These are phyloP conservation scores for Podilymbus podiceps DNA, from an alignment of 2,113 vertebrate genomes.

Conservation along the genomic window DNA sequence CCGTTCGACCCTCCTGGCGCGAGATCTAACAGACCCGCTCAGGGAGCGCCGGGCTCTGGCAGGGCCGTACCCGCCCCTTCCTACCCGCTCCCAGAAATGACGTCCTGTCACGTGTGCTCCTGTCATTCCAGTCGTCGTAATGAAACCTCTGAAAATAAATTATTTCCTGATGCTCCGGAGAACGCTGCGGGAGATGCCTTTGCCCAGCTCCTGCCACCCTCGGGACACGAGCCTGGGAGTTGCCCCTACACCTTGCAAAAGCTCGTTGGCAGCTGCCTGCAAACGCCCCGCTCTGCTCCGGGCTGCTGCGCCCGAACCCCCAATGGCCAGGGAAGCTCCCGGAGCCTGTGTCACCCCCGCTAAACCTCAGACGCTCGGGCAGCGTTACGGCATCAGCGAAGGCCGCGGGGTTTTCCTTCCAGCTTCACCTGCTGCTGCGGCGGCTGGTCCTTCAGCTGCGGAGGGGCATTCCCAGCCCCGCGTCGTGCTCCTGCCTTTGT, in stretches of 20 bases:
- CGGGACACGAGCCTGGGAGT: fast-evolving
- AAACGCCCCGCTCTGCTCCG: fast-evolving
- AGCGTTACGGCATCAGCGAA: fast-evolving
- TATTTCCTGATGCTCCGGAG: background rate
- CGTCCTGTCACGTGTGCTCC: fast-evolving
- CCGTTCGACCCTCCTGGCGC: background rate
- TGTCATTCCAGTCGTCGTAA: fast-evolving
- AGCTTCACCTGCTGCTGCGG: background rate
- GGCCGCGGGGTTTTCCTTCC: background rate
- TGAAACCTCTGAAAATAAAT: background rate
- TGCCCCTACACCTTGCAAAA: background rate
- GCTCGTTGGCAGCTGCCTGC: background rate
- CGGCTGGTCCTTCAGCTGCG: background rate
- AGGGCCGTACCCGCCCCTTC: fast-evolving
- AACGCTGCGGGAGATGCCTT: fast-evolving
- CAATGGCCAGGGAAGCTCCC: background rate
- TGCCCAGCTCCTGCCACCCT: background rate
- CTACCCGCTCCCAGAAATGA: background rate
- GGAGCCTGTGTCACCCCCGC: fast-evolving
- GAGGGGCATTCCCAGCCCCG: background rate
- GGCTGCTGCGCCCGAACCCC: background rate
- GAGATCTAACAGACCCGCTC: background rate
- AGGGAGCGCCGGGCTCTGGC: background rate
- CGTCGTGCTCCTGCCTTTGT: fast-evolving
- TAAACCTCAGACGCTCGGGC: too few relatives aligned